These are phyloP conservation scores for Thaleichthys pacificus DNA, from an alignment of 2,797 vertebrate genomes.

Conservation along the genomic window DNA sequence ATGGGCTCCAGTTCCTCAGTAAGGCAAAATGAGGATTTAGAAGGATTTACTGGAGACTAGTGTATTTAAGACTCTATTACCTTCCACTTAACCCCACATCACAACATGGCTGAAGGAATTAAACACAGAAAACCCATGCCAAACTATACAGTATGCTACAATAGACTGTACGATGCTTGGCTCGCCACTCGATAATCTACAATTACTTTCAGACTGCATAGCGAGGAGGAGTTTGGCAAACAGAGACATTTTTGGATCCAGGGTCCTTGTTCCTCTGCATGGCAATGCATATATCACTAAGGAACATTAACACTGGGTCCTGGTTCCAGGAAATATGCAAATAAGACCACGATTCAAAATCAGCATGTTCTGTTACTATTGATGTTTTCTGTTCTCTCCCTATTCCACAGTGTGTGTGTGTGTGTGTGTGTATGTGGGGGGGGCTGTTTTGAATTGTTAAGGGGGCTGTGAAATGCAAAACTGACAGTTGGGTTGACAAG, in stretches of 20 bases:
- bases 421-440: constrained; percentile 2
- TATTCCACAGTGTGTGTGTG: neutral
- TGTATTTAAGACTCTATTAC: constrained; percentile 52
- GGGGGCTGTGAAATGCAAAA: constrained; percentile 26
- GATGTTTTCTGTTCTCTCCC: constrained; percentile 23
- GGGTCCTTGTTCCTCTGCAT: constrained; percentile 58
- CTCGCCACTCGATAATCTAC: constrained; percentile 58
- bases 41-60: neutral
- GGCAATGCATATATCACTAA: constrained; percentile 74
- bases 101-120: constrained; percentile 63
- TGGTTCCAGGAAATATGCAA: constrained; percentile 46
- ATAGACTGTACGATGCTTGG: constrained; percentile 55
- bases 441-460: constrained; percentile 35
- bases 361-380: constrained; percentile 48
- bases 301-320: constrained; percentile 55
- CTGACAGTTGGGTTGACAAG: constrained; percentile 8
- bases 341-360: constrained; percentile 51
- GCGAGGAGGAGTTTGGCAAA: constrained; percentile 62
- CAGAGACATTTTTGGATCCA: constrained; percentile 49
- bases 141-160: constrained; percentile 53
- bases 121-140: constrained; percentile 46
- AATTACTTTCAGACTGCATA: constrained; percentile 67
- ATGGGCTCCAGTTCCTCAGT: neutral
- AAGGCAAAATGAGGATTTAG: constrained; percentile 7
- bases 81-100: constrained; percentile 60